These are phyloP conservation scores for Odocoileus hemionus DNA, from an alignment of 2,113 vertebrate genomes.

Conservation along the genomic window DNA sequence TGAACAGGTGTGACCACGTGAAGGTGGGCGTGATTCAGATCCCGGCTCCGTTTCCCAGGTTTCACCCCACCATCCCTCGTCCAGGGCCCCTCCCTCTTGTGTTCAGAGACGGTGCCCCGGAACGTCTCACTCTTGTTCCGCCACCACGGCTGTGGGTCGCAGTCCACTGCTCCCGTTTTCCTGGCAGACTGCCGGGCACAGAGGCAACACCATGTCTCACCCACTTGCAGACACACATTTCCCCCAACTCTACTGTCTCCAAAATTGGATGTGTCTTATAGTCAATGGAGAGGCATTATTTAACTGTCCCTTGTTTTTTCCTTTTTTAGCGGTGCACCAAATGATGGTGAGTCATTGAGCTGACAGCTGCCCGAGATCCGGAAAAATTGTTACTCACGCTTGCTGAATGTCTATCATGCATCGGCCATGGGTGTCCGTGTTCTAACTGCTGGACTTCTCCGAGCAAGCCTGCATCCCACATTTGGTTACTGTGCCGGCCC, in stretches of 20 bases:
- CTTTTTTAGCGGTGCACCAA: neutral
- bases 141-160: accelerated
- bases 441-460: neutral
- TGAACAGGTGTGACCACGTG: accelerated
- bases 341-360: accelerated
- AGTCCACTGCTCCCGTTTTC: accelerated
- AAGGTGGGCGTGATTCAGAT: too few species aligned
- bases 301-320: neutral
- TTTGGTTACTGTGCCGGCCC: accelerated
- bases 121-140: neutral
- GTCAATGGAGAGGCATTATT: neutral
- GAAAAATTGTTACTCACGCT: accelerated
- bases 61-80: accelerated
- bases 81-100: neutral
- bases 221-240: accelerated
- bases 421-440: accelerated
- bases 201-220: accelerated
- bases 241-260: neutral
- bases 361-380: neutral
- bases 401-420: neutral
- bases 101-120: neutral
- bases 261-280: too few species aligned
- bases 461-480: accelerated
- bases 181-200: neutral
- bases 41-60: accelerated